Base-by-base conservation (phyloP, 92 coral and sea anemone species). In the Nematostella vectensis region DNA sequence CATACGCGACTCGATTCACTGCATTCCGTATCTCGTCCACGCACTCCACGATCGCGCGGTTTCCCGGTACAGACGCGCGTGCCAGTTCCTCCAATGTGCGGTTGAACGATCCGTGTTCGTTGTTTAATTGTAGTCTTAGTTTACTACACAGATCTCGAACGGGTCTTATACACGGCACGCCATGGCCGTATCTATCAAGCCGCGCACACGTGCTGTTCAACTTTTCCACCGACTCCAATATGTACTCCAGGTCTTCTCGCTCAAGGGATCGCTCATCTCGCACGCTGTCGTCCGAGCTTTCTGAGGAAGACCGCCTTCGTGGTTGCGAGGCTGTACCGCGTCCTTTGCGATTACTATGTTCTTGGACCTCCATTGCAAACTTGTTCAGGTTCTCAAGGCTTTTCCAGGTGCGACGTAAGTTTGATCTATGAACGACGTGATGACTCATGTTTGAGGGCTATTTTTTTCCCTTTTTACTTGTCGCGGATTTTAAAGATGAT, bases 111-210 rank as follows among this genome's bases (percentile, higher is more conserved):
- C 96, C 88, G 38, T 93, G 69, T 0, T 87, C 83, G 48, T 76
- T 79, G 13, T 78, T 83, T 1, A 93, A 70, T 48, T 93, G 96
- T 24, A 81, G 53, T 20, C 75, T 78, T 36, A 93, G 57, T 29
- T 83, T 83, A 0, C 93, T 93, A 30, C 94, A 83, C 19, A 93
- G 76, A 49, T 93, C 99, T 13, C 96, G 79, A 27, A 82, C 88
- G 2, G 99, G 81, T 21, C 99, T 80, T 52, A 87, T 81, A 33
- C 88, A 93, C 3, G 99, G 99, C 0, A 93, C 82, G 1, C 91
- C 99, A 11, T 87, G 88, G 18, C 99, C 96, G 29, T 93, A 93
- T 0, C 99, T 84, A 55, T 93, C 94, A 18, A 93, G 68, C 21
- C 75, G 56, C 27, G 78, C 85, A 43, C 86, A 93, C 31, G 89